Base-by-base conservation (phyloP, 2,113 vertebrate species). In the Pseudopodoces humilis region DNA sequence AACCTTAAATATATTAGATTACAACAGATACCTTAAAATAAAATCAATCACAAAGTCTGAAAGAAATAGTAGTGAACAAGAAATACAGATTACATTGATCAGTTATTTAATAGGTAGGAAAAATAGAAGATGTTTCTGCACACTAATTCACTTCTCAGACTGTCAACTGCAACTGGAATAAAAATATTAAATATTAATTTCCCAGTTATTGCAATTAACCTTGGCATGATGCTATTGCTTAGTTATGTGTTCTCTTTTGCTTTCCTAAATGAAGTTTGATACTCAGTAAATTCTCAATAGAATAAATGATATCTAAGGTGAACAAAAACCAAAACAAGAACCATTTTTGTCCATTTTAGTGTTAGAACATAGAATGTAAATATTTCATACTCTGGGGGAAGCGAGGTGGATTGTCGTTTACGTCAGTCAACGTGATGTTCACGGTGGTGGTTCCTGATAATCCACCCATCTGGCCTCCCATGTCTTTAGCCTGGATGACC, bases 391-490 rank as follows among this genome's bases (percentile, higher is more conserved):
- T 98, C 94, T 99, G 99, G 59, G 98, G 98, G 90, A 99, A 99
- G 79, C 98, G 98, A 4, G 99, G 99, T 10, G 99, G 99, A 56
- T 99, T 99, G 98, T 99, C 99, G 2, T 99, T 99, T 52, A 99
- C 98, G 1, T 99, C 99, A 1, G 98, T 98, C 80, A 99, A 69
- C 0, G 98, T 98, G 98, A 99, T 99, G 97, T 99, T 99, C 97
- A 99, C 99, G 0, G 98, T 99, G 24, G 99, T 99, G 86, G 99
- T 99, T 27, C 99, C 99, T 3, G 99, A 99, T 70, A 99, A 94
- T 43, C 99, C 99, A 0, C 99, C 99, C 99, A 99, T 99, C 98
- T 99, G 99, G 15, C 99, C 99, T 6, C 98, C 99, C 99, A 99
- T 99, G 96, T 99, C 99, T 88, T 99, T 99, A 18, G 98, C 99